phyloP scores from a whole-genome alignment of 2,888 invertebrate species.

The Lasioglossum lativentre region DNA sequence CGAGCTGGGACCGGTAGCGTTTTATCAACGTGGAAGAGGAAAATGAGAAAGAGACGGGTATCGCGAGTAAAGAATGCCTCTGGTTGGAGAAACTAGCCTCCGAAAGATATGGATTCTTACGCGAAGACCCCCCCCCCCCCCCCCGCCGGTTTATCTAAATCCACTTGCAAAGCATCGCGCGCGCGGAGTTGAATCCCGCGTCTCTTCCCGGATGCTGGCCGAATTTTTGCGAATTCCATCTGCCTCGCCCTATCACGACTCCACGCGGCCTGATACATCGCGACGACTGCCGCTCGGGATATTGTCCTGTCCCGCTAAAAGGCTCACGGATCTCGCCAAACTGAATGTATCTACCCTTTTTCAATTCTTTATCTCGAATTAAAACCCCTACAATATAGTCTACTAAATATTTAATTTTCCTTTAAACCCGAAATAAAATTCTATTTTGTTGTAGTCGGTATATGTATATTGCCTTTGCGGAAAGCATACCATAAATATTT shows the following conservation, averaged over 20 bases:
- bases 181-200: not conserved
- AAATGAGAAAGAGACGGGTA: slow-evolving; percentile 2
- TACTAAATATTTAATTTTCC: too few relatives aligned
- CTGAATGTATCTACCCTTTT: not conserved
- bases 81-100: not conserved
- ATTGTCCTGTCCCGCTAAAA: slow-evolving; percentile 61
- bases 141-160: slow-evolving; percentile 48
- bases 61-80: not conserved
- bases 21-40: slow-evolving; percentile 29
- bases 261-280: slow-evolving; percentile 20
- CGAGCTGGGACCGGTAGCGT: not conserved
- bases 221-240: slow-evolving; percentile 64
- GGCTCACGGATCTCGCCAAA: slow-evolving; percentile 28
- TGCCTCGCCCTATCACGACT: slow-evolving; percentile 60
- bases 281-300: slow-evolving; percentile 42
- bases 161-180: slow-evolving; percentile 21
- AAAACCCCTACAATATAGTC: not conserved
- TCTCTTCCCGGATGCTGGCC: slow-evolving; percentile 40
- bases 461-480: too few relatives aligned
- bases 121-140: not conserved
- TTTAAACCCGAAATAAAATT: too few relatives aligned
- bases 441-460: too few relatives aligned
- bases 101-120: not conserved
- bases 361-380: not conserved
- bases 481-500: too few relatives aligned